Conservation (phyloP, 1,140 invertebrate genomes). For the Trypoxylus dichotomus region DNA sequence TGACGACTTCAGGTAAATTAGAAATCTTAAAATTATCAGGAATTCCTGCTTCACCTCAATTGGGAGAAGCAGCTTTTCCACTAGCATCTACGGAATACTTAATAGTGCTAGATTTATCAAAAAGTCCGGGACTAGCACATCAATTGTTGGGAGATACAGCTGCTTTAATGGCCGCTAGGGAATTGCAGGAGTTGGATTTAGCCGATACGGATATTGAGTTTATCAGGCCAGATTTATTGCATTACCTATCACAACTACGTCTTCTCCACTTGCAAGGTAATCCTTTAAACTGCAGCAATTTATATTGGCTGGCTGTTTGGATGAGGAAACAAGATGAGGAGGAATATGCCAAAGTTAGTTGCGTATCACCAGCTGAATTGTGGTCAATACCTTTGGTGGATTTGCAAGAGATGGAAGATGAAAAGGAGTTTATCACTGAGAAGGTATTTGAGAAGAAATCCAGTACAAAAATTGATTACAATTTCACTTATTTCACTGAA, state of each 20-base stretch:
- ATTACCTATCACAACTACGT: constrained; percentile 69
- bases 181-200: constrained; percentile 70
- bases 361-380: constrained; percentile 51
- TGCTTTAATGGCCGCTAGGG: constrained; percentile 67
- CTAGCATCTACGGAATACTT: constrained; percentile 70
- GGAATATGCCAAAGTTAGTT: constrained; percentile 52
- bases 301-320: constrained; percentile 68
- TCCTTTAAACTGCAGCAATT: constrained; percentile 64
- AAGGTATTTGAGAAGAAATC: constrained; percentile 17
- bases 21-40: constrained; percentile 68
- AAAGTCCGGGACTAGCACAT: constrained; percentile 69
- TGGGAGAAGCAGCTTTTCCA: constrained; percentile 67
- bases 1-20: constrained; percentile 67
- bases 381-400: constrained; percentile 54
- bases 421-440: neutral
- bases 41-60: constrained; percentile 59
- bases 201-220: constrained; percentile 64
- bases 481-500: neutral
- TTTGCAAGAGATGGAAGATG: constrained; percentile 45
- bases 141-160: constrained; percentile 71
- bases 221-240: constrained; percentile 68
- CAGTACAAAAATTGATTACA: constrained; percentile 3
- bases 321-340: constrained; percentile 59
- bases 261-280: constrained; percentile 64
- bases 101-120: constrained; percentile 70